Conservation (phyloP, 2,797 vertebrate genomes). For the Phylloscopus collybita region DNA sequence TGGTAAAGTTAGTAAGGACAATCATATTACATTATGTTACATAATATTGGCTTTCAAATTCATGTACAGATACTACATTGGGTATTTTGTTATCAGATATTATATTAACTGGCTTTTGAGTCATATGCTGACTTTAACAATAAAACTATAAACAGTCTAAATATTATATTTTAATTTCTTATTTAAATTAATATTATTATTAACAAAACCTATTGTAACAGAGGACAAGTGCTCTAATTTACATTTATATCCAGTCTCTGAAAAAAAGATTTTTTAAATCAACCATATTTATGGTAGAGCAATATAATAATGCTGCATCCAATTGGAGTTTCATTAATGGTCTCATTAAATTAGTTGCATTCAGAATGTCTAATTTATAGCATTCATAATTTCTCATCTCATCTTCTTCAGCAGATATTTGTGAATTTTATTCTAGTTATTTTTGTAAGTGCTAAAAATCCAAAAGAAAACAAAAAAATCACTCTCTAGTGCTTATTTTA, state of each 20-base stretch:
- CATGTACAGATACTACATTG: neutral
- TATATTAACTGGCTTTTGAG: neutral
- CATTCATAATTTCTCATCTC: neutral
- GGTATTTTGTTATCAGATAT: neutral
- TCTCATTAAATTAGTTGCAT: slow-evolving; percentile 20
- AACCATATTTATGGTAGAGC: neutral
- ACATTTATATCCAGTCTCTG: neutral
- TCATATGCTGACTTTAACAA: neutral
- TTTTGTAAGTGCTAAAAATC: neutral
- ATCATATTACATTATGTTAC: neutral
- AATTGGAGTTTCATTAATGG: neutral
- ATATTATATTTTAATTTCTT: neutral
- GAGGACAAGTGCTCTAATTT: neutral
- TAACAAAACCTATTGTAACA: neutral
- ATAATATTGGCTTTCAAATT: neutral
- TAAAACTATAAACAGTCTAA: neutral
- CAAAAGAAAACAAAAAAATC: too few relatives aligned
- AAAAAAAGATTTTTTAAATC: neutral
- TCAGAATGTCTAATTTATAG: neutral
- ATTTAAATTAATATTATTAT: neutral
- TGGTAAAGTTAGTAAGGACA: neutral
- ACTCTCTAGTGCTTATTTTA: neutral
- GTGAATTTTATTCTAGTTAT: neutral
- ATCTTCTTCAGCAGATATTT: neutral
- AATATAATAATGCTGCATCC: neutral